Percentiles rank a stretch among this genome's conserved stretches.
These are phyloP conservation scores for Ellobius talpinus DNA, from an alignment of 2,113 vertebrate genomes.

Conservation along the genomic window DNA sequence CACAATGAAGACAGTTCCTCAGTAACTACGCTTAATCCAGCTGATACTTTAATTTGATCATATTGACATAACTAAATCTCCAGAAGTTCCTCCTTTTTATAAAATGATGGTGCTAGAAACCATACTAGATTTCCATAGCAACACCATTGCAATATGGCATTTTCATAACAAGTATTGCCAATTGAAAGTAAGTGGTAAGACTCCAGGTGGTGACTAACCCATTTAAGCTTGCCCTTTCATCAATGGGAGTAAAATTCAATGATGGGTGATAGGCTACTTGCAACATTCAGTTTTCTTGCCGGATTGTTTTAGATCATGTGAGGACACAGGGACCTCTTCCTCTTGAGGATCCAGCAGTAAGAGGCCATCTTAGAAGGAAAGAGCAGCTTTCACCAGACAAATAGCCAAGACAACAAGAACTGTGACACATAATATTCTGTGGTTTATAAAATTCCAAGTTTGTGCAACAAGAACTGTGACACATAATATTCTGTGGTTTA, in stretches of 20 bases:
- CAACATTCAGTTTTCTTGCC: neutral
- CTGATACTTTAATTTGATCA: neutral
- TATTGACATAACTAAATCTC: neutral
- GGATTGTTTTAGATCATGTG: neutral
- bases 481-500: neutral
- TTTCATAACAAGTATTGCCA: neutral
- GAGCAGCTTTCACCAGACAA: neutral
- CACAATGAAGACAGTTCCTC: neutral
- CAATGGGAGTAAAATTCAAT: neutral
- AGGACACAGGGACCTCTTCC: neutral
- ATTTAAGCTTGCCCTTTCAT: neutral
- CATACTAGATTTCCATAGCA: neutral
- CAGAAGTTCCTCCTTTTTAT: neutral
- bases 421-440: neutral
- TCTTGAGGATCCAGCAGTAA: fast-evolving
- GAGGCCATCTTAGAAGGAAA: neutral
- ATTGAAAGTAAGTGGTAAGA: neutral
- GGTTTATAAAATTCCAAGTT: neutral
- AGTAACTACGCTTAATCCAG: neutral
- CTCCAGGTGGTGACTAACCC: neutral
- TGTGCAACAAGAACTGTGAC: neutral
- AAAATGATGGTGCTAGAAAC: neutral
- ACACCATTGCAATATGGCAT: neutral
- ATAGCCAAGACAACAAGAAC: neutral
- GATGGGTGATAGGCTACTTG: too few species aligned